Conservation (phyloP, 1,140 invertebrate species). For the Mactra quadrangularis region DNA sequence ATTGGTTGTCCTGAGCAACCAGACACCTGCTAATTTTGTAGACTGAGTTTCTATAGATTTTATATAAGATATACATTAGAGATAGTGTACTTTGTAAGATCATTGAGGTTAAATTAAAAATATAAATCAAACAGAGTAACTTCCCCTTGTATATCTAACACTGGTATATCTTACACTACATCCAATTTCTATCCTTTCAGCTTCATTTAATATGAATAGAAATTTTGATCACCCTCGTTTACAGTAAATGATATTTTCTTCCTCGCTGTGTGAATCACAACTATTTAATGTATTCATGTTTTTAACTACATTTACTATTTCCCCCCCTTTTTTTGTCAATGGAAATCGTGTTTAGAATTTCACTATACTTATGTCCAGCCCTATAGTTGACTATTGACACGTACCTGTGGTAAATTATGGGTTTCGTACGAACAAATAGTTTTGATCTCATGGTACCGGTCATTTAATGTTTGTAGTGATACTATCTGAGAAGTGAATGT, state of each 20-base stretch:
- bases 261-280: background rate
- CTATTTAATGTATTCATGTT: slow-evolving; percentile 36
- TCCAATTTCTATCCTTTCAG: slow-evolving; percentile 20
- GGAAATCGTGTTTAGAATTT: slow-evolving; percentile 12
- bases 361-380: slow-evolving; percentile 9
- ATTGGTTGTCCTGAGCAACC: too few species aligned
- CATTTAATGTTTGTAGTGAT: too few species aligned
- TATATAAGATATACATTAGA: too few species aligned
- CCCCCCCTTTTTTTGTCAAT: background rate
- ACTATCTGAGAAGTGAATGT: too few species aligned
- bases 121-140: too few species aligned
- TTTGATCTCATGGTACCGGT: background rate
- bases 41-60: too few species aligned
- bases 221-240: background rate
- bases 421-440: background rate
- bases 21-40: too few species aligned
- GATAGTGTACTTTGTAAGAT: too few species aligned
- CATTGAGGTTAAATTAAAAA: too few species aligned
- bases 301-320: slow-evolving; percentile 15
- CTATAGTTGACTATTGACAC: slow-evolving; percentile 6
- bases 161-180: background rate
- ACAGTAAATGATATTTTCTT: slow-evolving; percentile 7
- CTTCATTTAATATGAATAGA: slow-evolving; percentile 9
- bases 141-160: too few species aligned
- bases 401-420: slow-evolving; percentile 22